These are phyloP conservation scores for Thunnus maccoyii DNA, from an alignment of 2,113 vertebrate species.

Conservation along the genomic window DNA sequence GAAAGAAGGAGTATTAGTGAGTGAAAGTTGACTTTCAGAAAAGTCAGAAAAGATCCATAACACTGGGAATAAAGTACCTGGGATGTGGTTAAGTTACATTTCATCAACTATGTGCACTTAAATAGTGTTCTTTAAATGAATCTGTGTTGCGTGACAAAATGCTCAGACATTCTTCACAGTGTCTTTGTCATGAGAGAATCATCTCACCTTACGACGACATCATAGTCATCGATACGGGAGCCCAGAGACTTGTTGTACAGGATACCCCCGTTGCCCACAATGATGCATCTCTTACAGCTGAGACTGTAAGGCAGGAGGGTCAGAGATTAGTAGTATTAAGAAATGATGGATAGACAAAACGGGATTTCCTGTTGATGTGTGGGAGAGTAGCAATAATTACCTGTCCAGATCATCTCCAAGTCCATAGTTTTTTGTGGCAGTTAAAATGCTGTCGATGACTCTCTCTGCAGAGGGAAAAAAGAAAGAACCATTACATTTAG, in stretches of 20 bases:
- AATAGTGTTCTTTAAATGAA: not conserved
- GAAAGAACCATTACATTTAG: not conserved
- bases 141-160: too few relatives aligned
- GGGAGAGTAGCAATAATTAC: slow-evolving; percentile 75
- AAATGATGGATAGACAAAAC: not conserved
- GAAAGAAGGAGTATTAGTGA: not conserved
- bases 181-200: not conserved
- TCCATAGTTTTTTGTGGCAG: slow-evolving; percentile 91
- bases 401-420: slow-evolving; percentile 93
- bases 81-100: not conserved
- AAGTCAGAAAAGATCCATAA: not conserved
- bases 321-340: slow-evolving; percentile 20
- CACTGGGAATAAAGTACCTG: not conserved
- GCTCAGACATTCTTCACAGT: not conserved
- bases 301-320: slow-evolving; percentile 80
- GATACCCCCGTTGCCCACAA: slow-evolving; percentile 97
- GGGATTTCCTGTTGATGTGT: not conserved
- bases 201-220: slow-evolving; percentile 95
- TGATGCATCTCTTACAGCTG: slow-evolving; percentile 94
- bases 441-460: slow-evolving; percentile 94
- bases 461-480: slow-evolving; percentile 86
- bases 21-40: too few relatives aligned
- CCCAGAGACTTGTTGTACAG: slow-evolving; percentile 97
- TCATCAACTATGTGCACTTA: not conserved
- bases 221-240: slow-evolving; percentile 93